Conservation (phyloP, 2,113 vertebrate species). For the Hemiprocne comata region DNA sequence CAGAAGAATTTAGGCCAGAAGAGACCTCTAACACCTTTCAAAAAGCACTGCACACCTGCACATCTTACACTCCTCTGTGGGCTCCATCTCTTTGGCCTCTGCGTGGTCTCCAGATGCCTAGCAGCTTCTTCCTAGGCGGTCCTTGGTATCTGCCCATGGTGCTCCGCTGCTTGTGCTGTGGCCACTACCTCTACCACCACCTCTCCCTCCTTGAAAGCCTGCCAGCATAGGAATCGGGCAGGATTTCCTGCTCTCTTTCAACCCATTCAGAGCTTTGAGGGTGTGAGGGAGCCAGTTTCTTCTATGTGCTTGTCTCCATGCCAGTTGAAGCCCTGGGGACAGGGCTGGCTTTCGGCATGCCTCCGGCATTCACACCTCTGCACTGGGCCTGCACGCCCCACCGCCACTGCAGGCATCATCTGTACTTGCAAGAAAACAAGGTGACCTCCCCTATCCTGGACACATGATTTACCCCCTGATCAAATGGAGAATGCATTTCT, state of each 20-base stretch:
- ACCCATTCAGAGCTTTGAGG: constrained; percentile 19
- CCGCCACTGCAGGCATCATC: fast-evolving
- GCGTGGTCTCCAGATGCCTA: fast-evolving
- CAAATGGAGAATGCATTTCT: neutral
- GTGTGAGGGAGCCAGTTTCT: neutral
- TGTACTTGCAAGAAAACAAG: neutral
- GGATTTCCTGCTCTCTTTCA: constrained; percentile 63
- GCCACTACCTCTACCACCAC: neutral
- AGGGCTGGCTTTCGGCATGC: neutral
- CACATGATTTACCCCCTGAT: neutral
- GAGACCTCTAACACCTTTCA: neutral
- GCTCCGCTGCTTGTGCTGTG: neutral
- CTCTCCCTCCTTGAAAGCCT: neutral
- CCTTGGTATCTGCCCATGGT: fast-evolving
- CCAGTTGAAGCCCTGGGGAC: constrained; percentile 40
- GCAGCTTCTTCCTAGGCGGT: neutral
- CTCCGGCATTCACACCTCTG: constrained; percentile 12
- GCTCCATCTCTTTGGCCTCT: neutral
- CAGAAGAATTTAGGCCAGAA: neutral
- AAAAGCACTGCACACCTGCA: neutral
- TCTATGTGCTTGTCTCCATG: constrained; percentile 16
- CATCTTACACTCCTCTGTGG: neutral
- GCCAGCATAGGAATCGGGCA: neutral
- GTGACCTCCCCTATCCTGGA: neutral
- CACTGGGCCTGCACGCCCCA: neutral